These are phyloP conservation scores for Fragum whitleyi DNA, from an alignment of 2,888 invertebrate species.

Conservation along the genomic window DNA sequence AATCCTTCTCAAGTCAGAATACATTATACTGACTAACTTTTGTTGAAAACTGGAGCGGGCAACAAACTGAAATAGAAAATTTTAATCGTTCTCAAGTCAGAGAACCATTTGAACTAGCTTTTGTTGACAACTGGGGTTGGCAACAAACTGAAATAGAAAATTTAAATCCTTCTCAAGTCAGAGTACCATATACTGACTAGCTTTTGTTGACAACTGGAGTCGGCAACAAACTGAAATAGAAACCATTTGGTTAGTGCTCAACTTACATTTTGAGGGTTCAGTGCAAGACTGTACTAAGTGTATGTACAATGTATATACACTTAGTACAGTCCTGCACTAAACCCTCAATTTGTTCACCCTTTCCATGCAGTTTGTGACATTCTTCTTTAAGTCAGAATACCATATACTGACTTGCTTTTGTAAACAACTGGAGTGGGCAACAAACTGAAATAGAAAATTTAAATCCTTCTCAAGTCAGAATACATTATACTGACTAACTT, in stretches of 20 bases:
- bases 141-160: slow-evolving; percentile 77
- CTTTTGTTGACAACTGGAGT: slow-evolving; percentile 83
- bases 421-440: slow-evolving; percentile 83
- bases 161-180: slow-evolving; percentile 75
- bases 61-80: slow-evolving; percentile 76
- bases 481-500: slow-evolving; percentile 83
- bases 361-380: too few species aligned
- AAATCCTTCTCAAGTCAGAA: slow-evolving; percentile 70
- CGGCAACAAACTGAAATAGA: slow-evolving; percentile 80
- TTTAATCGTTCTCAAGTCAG: slow-evolving; percentile 69
- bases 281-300: too few species aligned
- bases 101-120: slow-evolving; percentile 82
- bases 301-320: too few species aligned
- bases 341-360: too few species aligned
- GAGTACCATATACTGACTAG: slow-evolving; percentile 82
- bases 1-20: slow-evolving; percentile 73
- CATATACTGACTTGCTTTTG: slow-evolving; percentile 82
- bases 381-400: slow-evolving; percentile 80
- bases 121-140: slow-evolving; percentile 83
- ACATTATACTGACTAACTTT: slow-evolving; percentile 82
- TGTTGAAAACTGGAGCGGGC: slow-evolving; percentile 83
- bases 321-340: too few species aligned
- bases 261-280: too few species aligned
- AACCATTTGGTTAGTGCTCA: too few species aligned
- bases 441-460: slow-evolving; percentile 76